Conservation (phyloP, 1,140 invertebrate genomes). For the Ephestia elutella region DNA sequence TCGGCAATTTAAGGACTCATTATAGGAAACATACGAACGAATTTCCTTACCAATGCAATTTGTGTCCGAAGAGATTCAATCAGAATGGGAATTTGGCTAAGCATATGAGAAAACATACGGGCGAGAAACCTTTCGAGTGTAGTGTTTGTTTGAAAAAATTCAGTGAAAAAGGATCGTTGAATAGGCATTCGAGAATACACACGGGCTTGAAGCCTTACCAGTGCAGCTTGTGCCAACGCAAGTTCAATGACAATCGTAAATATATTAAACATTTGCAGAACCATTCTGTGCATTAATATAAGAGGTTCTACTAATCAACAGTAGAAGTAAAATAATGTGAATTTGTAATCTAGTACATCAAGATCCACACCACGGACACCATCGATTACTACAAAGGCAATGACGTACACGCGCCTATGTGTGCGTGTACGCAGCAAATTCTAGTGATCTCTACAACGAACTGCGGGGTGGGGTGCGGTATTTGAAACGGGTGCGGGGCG, state of each 20-base stretch:
- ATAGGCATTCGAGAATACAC: neutral
- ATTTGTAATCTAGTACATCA: too few relatives aligned
- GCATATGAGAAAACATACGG: slow-evolving; percentile 31
- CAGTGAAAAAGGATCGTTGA: neutral
- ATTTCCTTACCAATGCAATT: slow-evolving; percentile 78
- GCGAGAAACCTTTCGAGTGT: slow-evolving; percentile 15
- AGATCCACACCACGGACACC: too few relatives aligned
- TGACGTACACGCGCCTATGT: too few relatives aligned
- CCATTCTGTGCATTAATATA: neutral
- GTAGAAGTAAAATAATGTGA: too few relatives aligned
- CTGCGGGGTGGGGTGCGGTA: too few relatives aligned
- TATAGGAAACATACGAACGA: neutral
- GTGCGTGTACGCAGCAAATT: too few relatives aligned
- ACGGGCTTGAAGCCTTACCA: neutral
- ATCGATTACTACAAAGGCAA: too few relatives aligned
- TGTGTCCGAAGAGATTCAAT: slow-evolving; percentile 66
- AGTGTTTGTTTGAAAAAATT: neutral
- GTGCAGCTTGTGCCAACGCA: neutral
- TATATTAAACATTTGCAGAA: neutral
- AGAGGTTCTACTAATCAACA: too few relatives aligned
- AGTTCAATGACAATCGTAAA: neutral
- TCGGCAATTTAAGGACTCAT: neutral
- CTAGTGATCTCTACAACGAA: too few relatives aligned
- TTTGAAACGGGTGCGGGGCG: too few relatives aligned
- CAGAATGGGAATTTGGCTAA: slow-evolving; percentile 62